Percentiles rank a stretch among this genome's conserved stretches.
Evolutionary conservation across 2,113 vertebrate species (phyloP).

Genomic region (Oenanthe oenanthe): DNA sequence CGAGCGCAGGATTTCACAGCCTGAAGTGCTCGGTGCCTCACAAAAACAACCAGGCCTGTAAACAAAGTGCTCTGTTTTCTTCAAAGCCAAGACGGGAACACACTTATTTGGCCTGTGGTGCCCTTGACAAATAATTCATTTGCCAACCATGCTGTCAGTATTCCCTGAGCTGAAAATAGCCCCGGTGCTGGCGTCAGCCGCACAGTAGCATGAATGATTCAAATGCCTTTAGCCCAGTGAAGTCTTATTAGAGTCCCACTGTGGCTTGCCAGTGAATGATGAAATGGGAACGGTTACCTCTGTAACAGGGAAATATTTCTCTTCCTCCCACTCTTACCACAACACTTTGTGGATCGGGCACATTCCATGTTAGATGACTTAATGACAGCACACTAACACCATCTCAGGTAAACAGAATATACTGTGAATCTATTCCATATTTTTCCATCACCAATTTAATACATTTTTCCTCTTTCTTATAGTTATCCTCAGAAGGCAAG

Average conservation of each 20-base stretch:
- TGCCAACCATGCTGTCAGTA: neutral
- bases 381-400: neutral
- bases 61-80: neutral
- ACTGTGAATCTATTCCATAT: neutral
- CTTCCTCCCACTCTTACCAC: slow-evolving; percentile 11
- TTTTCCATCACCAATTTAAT: neutral
- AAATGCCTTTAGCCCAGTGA: neutral
- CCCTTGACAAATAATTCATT: slow-evolving; percentile 25
- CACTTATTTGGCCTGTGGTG: slow-evolving; percentile 3
- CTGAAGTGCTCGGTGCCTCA: neutral
- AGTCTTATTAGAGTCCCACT: slow-evolving; percentile 3
- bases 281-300: neutral
- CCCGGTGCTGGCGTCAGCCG: neutral
- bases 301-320: slow-evolving; percentile 18
- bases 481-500: neutral
- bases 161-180: slow-evolving; percentile 6
- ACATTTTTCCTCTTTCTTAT: neutral
- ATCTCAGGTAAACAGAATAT: neutral
- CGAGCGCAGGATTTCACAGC: neutral
- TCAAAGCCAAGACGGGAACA: neutral
- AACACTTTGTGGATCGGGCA: neutral
- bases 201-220: slow-evolving; percentile 1
- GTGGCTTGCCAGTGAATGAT: neutral
- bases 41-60: neutral
- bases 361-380: neutral